Conservation (phyloP, 2,888 invertebrate species). For the Lasioglossum lativentre region DNA sequence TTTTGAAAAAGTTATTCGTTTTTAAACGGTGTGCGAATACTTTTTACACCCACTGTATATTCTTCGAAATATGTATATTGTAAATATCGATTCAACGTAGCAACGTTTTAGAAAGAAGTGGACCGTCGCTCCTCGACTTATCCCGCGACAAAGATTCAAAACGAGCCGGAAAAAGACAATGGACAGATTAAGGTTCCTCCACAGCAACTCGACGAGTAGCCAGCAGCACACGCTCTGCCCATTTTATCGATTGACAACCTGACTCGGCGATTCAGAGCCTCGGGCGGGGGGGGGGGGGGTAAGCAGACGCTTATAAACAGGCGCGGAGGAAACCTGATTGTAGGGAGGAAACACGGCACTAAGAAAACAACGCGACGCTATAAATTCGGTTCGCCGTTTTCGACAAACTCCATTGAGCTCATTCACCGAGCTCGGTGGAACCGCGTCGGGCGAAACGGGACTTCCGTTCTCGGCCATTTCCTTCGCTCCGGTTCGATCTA, state of each 20-base stretch:
- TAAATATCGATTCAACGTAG: no score
- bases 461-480: constrained; percentile 29
- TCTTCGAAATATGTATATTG: no score
- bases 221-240: background rate
- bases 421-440: background rate
- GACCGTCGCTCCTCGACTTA: background rate
- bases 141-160: background rate
- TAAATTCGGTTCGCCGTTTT: constrained; percentile 25
- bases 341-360: background rate
- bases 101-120: no score
- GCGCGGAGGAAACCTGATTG: background rate
- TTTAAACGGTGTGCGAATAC: no score
- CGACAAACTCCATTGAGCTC: constrained; percentile 25
- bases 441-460: constrained; percentile 20
- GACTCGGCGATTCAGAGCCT: background rate
- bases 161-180: background rate
- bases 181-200: background rate
- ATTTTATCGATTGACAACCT: background rate
- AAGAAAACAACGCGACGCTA: background rate
- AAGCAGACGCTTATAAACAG: background rate
- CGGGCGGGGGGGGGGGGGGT: background rate
- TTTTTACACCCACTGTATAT: no score
- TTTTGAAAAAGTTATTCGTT: no score
- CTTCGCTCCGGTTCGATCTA: constrained; percentile 38
- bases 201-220: background rate